Evolutionary conservation across 2,888 invertebrate genomes (phyloP).

Genomic region (Patella pellucida): DNA sequence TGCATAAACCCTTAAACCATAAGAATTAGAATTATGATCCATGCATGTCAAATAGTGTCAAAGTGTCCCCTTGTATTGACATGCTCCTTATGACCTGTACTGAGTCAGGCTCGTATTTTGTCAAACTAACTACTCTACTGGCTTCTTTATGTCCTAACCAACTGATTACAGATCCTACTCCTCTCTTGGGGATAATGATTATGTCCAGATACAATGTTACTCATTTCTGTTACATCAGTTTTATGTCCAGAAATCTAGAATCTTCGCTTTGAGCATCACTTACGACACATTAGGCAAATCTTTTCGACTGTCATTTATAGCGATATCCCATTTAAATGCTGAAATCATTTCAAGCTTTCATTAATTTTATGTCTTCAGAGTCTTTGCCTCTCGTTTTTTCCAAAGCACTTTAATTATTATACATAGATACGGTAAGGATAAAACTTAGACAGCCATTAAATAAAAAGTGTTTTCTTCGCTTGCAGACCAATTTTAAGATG

Average conservation of each 20-base stretch:
- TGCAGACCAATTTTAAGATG: too few species aligned
- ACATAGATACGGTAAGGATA: background rate
- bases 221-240: constrained; percentile 3
- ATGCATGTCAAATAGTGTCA: background rate
- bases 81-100: background rate
- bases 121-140: constrained; percentile 4
- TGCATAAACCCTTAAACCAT: too few species aligned
- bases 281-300: background rate
- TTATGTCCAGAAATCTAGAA: constrained; percentile 2
- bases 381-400: background rate
- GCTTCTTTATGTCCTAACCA: background rate
- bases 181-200: background rate
- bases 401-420: background rate
- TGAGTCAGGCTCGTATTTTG: constrained; percentile 7
- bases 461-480: too few species aligned
- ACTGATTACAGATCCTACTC: background rate
- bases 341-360: constrained; percentile 3
- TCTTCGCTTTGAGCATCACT: background rate
- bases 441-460: background rate
- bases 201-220: background rate
- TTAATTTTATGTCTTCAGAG: constrained; percentile 1
- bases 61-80: background rate
- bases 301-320: background rate
- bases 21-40: too few species aligned
- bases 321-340: background rate